Base-by-base conservation (phyloP, 2,113 vertebrate species). In the Rhinolophus sinicus region DNA sequence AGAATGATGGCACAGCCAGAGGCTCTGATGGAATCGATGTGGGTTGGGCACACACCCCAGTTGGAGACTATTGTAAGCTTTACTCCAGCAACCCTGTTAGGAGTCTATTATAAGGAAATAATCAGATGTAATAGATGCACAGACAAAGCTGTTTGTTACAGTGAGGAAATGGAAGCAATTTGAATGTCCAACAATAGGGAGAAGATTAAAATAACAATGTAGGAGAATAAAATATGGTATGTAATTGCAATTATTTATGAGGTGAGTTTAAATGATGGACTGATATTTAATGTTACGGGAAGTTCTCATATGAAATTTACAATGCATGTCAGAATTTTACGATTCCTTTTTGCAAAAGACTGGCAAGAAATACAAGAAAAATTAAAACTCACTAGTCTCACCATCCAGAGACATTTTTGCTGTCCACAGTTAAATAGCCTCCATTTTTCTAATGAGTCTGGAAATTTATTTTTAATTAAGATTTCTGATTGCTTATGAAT, bases 311-410 rank as follows among this genome's bases (percentile, higher is more conserved):
- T 85, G 33, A 86, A 78, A 81, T 80, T 85, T 89, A 85, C 76
- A 90, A 76, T 80, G 16, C 73, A 72, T 87, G 40, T 90, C 60
- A 94, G 85, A 35, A n/a, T 76, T 81, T 86, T 96, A 92, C 9
- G 62, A 76, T 76, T 80, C 2, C 2, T 94, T 94, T 75, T 73
- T 78, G 26, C 12, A 78, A 85, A 94, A 69, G 52, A 56, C 12
- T 67, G 35, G 26, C 62, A 92, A 52, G 19, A 65, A 88, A 88
- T 78, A 47, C 7, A 58, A 47, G 26, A 38, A 85, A 77, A 58
- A 56, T 38, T 80, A 38, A 77, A 72, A 89, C 26, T 56, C 30
- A 60, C 26, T 38, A 54, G 33, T 72, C 13, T 64, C 8, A 28
- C 9, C 1, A 44, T 19, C 14, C 38, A 75, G 73, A 88, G 9